A percentile compares a stretch with the other conserved stretches of the same genome.
Evolutionary conservation across 2,888 invertebrate genomes (phyloP).

Genomic region (Ctenicera cuprea): DNA sequence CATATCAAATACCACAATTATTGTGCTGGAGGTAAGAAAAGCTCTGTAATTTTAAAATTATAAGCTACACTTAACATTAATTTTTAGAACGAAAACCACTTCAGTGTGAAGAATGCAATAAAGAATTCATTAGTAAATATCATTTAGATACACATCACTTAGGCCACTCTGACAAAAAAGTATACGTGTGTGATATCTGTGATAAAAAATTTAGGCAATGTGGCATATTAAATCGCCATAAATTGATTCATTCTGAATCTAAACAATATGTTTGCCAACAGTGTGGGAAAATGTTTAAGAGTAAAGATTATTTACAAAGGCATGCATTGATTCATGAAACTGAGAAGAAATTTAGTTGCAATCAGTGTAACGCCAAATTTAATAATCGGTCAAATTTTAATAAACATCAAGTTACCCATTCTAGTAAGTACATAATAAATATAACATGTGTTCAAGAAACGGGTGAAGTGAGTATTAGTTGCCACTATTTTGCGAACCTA

Average conservation of each 20-base stretch:
- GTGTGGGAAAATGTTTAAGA: constrained; percentile 79
- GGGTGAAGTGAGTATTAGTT: too few relatives aligned
- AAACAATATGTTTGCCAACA: constrained; percentile 75
- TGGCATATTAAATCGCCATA: constrained; percentile 83
- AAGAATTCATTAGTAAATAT: constrained; percentile 82
- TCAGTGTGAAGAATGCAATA: constrained; percentile 73
- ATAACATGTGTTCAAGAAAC: constrained; percentile 1
- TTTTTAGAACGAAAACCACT: constrained; percentile 72
- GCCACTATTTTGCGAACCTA: neutral
- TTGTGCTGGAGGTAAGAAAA: constrained; percentile 74
- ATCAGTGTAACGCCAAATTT: constrained; percentile 77
- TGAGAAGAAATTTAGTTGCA: constrained; percentile 78
- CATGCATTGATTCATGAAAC: constrained; percentile 80
- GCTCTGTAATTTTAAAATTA: neutral
- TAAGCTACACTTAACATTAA: neutral
- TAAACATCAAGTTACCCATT: constrained; percentile 80
- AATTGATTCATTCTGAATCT: constrained; percentile 77
- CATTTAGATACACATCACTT: constrained; percentile 85
- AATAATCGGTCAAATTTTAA: constrained; percentile 80
- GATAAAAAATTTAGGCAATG: constrained; percentile 81
- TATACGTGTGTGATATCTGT: constrained; percentile 79
- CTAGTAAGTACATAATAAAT: constrained; percentile 67
- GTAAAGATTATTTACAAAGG: constrained; percentile 75
- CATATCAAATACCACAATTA: constrained; percentile 80
- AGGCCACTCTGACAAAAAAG: constrained; percentile 79